These are phyloP conservation scores for Styela plicata DNA, from an alignment of 23 tunicate genomes.

Conservation along the genomic window DNA sequence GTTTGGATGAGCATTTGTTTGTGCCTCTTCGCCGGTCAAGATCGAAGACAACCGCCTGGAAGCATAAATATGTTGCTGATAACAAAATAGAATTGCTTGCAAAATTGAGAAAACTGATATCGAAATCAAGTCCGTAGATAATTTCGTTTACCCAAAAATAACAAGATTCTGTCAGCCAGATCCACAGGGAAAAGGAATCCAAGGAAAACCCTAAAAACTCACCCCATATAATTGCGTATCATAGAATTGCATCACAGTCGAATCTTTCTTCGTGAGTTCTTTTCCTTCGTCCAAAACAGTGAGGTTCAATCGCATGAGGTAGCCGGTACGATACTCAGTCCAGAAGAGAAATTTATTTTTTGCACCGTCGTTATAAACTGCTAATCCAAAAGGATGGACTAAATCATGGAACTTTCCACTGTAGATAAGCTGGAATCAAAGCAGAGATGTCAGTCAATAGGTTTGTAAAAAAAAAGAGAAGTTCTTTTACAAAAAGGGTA, in stretches of 20 bases:
- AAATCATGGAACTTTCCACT: conserved; percentile 6
- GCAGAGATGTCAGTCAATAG: too few species aligned
- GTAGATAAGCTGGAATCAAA: conserved; percentile 16
- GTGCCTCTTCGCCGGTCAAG: conserved; percentile 30
- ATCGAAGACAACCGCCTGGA: conserved; percentile 57
- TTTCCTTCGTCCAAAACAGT: not conserved
- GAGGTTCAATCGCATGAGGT: conserved; percentile 34
- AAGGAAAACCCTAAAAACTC: not conserved
- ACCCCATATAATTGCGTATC: conserved; percentile 30
- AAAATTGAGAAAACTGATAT: too few species aligned
- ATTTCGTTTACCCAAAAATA: too few species aligned
- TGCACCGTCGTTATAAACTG: conserved; percentile 31
- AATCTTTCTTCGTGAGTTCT: not conserved
- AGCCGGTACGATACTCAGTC: conserved; percentile 35
- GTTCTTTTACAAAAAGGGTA: too few species aligned
- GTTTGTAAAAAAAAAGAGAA: too few species aligned
- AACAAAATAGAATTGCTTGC: too few species aligned
- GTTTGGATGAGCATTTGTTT: conserved; percentile 13
- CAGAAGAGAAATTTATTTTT: conserved; percentile 34
- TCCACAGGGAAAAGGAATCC: too few species aligned
- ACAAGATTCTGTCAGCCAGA: too few species aligned
- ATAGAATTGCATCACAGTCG: not conserved
- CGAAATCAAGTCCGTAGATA: too few species aligned
- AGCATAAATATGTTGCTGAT: too few species aligned
- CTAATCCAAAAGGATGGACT: conserved; percentile 27